A percentile compares a stretch with the other conserved stretches of the same genome.
phyloP scores from a whole-genome alignment of 2,888 invertebrate genomes.

The Epistrophella euchroma region DNA sequence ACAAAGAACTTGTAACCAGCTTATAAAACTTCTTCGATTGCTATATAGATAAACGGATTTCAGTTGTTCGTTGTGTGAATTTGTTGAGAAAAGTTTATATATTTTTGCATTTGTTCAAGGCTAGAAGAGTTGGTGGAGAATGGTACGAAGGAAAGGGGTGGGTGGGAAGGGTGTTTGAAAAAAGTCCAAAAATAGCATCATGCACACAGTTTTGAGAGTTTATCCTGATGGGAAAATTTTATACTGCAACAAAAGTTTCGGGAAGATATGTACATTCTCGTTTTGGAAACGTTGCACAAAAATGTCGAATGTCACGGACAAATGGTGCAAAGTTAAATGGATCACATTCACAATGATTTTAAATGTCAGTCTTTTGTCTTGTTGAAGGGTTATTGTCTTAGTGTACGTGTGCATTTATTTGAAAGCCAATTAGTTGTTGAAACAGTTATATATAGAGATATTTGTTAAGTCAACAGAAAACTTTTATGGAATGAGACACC shows the following conservation, averaged over 20 bases:
- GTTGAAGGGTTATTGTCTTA: slow-evolving; percentile 7
- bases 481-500: not conserved
- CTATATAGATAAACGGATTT: slow-evolving; percentile 63
- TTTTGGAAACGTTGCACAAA: slow-evolving; percentile 12
- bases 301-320: slow-evolving; percentile 63
- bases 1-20: slow-evolving; percentile 24
- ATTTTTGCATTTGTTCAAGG: slow-evolving; percentile 22
- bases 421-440: not conserved
- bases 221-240: slow-evolving; percentile 40
- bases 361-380: slow-evolving; percentile 7
- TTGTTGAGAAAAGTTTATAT: slow-evolving; percentile 49
- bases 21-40: not conserved
- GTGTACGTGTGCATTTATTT: not conserved
- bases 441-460: no score
- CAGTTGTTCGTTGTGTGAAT: slow-evolving; percentile 53
- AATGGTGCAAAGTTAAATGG: slow-evolving; percentile 67
- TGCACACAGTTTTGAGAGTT: not conserved
- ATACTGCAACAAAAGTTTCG: slow-evolving; percentile 45
- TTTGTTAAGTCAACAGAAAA: not conserved
- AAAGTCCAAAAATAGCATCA: not conserved
- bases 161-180: not conserved
- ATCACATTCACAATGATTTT: slow-evolving; percentile 37
- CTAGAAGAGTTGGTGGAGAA: no score
- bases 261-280: not conserved
- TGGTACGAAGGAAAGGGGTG: no score